Evolutionary conservation across 2,797 vertebrate genomes (phyloP).

Genomic region (Thalassophryne amazonica): DNA sequence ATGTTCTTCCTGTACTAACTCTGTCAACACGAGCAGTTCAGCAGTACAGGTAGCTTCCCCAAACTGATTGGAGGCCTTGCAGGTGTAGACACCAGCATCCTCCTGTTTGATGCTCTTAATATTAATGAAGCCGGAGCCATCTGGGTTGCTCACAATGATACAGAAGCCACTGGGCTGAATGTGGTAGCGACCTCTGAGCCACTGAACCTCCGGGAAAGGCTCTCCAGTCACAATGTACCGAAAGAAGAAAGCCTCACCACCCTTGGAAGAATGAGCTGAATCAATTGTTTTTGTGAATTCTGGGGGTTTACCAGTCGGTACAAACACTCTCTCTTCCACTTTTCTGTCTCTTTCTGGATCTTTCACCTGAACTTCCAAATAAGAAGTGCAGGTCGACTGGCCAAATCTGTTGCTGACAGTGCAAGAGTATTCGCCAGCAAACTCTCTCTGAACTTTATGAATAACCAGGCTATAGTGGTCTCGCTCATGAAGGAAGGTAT

Average conservation of each 20-base stretch:
- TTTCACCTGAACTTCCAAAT: constrained; percentile 75
- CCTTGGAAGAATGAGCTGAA: constrained; percentile 59
- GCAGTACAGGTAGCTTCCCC: constrained; percentile 81
- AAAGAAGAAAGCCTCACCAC: constrained; percentile 77
- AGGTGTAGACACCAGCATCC: constrained; percentile 81
- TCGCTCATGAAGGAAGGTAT: constrained; percentile 76
- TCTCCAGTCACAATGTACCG: constrained; percentile 78
- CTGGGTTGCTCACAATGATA: constrained; percentile 70
- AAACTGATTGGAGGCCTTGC: constrained; percentile 78
- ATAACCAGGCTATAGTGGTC: constrained; percentile 85
- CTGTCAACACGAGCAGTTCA: constrained; percentile 76
- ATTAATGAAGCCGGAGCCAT: constrained; percentile 83
- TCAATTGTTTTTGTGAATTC: constrained; percentile 74
- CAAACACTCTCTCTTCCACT: neutral
- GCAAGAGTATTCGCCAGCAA: constrained; percentile 86
- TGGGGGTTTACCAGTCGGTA: constrained; percentile 65
- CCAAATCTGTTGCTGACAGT: constrained; percentile 82
- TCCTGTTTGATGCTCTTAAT: constrained; percentile 70
- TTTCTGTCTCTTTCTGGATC: constrained; percentile 33
- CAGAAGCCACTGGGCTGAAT: constrained; percentile 65
- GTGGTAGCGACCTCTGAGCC: constrained; percentile 79
- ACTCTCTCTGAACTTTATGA: constrained; percentile 64
- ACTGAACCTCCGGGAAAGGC: constrained; percentile 78
- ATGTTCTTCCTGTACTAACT: constrained; percentile 47
- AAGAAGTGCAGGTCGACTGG: constrained; percentile 76